Base-by-base conservation (phyloP, 2,113 vertebrate genomes). In the Lagopus muta region DNA sequence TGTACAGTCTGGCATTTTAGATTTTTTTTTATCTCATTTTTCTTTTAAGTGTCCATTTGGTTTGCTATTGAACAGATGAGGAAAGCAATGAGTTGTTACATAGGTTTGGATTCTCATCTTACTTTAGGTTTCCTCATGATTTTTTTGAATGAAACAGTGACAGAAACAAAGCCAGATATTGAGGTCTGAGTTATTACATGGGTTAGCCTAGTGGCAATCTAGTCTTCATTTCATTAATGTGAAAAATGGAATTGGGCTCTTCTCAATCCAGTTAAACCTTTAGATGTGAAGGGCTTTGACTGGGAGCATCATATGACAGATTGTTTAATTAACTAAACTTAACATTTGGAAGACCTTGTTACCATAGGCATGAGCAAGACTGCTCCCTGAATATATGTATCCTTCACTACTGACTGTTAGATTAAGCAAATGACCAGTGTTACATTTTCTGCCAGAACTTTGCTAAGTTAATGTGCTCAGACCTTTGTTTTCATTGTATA, bases 271-370 rank as follows among this genome's bases (percentile, higher is more conserved):
- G 3, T 52, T 57, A 60, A 90, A 48, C 25, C 61, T 25, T 76
- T 16, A 22, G 30, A 27, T 30, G 6, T 7, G 55, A 79, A 75
- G 24, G 7, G 6, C 36, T 93, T 89, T 79, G 4, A 20, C 48
- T 69, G 21, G 62, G 61, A 61, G 30, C 0, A 0, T 21, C 57
- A 5, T 28, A 13, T 11, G 45, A 58, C 48, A 48, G 5, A 30
- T 67, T 55, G 6, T 40, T 70, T 21, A 82, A 30, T 27, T 32
- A 73, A 13, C 22, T 86, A 4, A 34, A 76, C 72, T 14, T 18
- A 76, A 6, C 4, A 5, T 45, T 13, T 5, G 32, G 52, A n/a
- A 82, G 6, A 73, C 24, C 40, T 45, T 65, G 18, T 50, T 76
- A 22, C 52, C 18, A 13, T 5, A 62, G 27, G 8, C 21, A 30